Base-by-base conservation (phyloP, 2,797 vertebrate species). In the Argentina silus region DNA sequence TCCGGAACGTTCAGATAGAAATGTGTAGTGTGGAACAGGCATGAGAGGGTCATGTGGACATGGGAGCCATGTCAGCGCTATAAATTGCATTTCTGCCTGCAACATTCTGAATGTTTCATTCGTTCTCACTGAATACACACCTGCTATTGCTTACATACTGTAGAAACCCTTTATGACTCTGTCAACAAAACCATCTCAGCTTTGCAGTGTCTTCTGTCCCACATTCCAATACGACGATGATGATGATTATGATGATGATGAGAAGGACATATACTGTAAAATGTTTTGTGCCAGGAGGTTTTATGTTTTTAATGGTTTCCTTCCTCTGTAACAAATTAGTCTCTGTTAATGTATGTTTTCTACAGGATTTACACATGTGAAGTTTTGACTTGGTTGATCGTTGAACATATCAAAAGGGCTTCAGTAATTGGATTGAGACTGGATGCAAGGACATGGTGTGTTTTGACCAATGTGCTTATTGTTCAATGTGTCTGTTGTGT, bases 401-500 rank as follows among this genome's bases (percentile, higher is more conserved):
- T 17, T 7, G 36, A 19, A 2, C n/a, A 1, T 42, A 19, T 65
- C n/a, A 45, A n/a, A 74, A 3, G 72, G 27, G 59, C 21, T 47
- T 70, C 9, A 27, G 44, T 14, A 75, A 59, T 67, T 72, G 12
- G 50, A 43, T 15, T 12, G 43, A 2, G 15, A 55, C 42, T 68
- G 17, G 36, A 60, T 43, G 42, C 42, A 5, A 67, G 7, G 21
- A 36, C 66, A 57, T 44, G 1, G 14, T 63, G 10, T 36, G 27
- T 36, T 36, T 36, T 36, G 27, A 36, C 27, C 27, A 12, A 17
- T 2, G 60, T 12, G 12, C 53, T 43, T 48, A 21, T 63, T 56
- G 36, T 69, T 43, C 36, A 43, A 42, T 2, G 10, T 63, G 60
- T 69, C 6, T 44, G 50, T 57, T 56, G 53, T 12, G 36, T 27